Conservation (phyloP, 1,140 invertebrate species). For the Paraescarpia echinospica region DNA sequence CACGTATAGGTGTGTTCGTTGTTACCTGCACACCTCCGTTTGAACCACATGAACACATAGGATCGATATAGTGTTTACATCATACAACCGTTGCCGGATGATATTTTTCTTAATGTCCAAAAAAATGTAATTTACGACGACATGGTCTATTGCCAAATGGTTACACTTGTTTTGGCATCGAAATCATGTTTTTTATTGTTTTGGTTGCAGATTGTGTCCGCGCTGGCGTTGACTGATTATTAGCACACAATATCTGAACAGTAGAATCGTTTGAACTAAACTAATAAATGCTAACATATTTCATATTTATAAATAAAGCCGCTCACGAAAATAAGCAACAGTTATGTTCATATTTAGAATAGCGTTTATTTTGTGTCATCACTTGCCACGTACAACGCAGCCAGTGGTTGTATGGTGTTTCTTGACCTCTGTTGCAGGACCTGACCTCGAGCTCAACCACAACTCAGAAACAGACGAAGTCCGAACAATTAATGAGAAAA, state of each 20-base stretch:
- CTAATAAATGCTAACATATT: no score
- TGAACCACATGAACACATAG: not conserved
- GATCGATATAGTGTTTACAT: not conserved
- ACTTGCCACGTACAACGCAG: no score
- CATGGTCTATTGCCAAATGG: not conserved
- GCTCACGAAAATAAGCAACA: no score
- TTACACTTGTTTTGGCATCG: not conserved
- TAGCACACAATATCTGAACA: no score
- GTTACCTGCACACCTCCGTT: not conserved
- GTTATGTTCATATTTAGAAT: no score
- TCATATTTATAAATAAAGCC: no score
- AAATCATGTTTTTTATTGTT: no score
- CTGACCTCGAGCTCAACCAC: constrained; percentile 13
- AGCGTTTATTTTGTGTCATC: no score
- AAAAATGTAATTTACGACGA: not conserved
- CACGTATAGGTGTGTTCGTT: not conserved
- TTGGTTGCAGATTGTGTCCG: no score
- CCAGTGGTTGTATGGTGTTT: no score
- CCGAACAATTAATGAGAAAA: constrained; percentile 16
- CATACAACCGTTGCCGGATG: not conserved
- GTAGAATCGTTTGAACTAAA: no score
- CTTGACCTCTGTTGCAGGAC: not conserved
- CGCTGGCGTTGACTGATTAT: no score
- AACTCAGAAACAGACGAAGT: constrained; percentile 13
- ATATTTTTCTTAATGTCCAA: not conserved